Evolutionary conservation across 64 coral and sea anemone species (phyloP), one percentile per base, ranked within the genome.

Genomic region (Astreopora myriophthalma): DNA sequence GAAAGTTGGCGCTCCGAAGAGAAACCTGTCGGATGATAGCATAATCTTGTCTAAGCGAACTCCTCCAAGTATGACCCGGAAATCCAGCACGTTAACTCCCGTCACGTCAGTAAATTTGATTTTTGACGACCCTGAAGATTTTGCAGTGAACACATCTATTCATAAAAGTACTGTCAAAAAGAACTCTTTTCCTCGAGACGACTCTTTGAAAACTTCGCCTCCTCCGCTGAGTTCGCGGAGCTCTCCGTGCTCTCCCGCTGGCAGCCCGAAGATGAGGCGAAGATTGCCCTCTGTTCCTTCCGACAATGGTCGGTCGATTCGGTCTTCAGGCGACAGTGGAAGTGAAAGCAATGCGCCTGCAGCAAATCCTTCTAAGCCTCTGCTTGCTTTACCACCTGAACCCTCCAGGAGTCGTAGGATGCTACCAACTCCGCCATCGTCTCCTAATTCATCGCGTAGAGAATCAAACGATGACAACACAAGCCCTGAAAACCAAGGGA

Each of bases 391-490:
- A 23, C 90, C 76, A 19, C 30, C 61, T 0, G 90, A 92, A 7
- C 76, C 73, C n/a, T n/a, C n/a, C 26, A 85, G 85, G 71, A 88
- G 73, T 11, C 95, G 88, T 10, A 66, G 95, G 80, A 52, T 92
- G 73, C 88, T 97, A 14, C 95, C 95, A 3, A 87, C 91, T 4
- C 95, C 95, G n/a, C 95, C 95, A 13, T 25, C 87, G 3, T 97
- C 95, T 6, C 95, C 95, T 19, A 68, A 70, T 34, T 61, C 87
- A 26, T 20, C 74, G 17, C 86, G 80, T 62, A 84, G 85, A 85
- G 79, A 39, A 8, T 37, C 33, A 66, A 76, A 19, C 73, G 20
- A 22, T 24, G 8, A 30, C 11, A 30, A 55, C 14, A 48, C 13
- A 24, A n/a, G 51, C 17, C 5, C 20, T 64, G 79, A 83, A 26